A percentile compares a stretch with the other conserved stretches of the same genome.
These are phyloP conservation scores for Microctenopoma stevenorrisi DNA, from an alignment of 2,797 vertebrate species.

Conservation along the genomic window DNA sequence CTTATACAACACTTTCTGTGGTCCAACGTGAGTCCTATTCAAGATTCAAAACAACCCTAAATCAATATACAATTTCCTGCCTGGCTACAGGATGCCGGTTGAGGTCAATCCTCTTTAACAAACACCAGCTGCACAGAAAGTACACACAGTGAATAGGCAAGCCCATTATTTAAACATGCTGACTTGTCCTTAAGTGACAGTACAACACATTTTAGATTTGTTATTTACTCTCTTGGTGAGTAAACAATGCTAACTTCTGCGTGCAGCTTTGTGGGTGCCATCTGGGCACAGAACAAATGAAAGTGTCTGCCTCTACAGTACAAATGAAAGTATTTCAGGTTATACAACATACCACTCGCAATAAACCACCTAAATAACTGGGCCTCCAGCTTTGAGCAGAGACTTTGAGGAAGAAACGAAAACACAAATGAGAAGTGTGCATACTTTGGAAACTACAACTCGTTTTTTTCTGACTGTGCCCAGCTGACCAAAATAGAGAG, in stretches of 20 bases:
- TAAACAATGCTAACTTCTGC: not conserved
- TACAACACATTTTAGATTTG: not conserved
- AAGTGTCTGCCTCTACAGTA: not conserved
- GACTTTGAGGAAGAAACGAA: not conserved
- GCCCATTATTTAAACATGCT: not conserved
- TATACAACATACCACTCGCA: conserved; percentile 7
- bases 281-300: not conserved
- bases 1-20: conserved; percentile 14
- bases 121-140: conserved; percentile 41
- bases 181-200: not conserved
- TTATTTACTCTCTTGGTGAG: not conserved
- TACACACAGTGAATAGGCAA: conserved; percentile 49
- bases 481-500: conserved; percentile 65
- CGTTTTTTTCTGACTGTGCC: conserved; percentile 35
- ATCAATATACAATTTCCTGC: conserved; percentile 37
- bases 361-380: conserved; percentile 1
- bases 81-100: conserved; percentile 23
- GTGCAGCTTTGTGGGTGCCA: not conserved
- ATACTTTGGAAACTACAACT: conserved; percentile 24
- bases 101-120: conserved; percentile 55
- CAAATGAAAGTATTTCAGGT: conserved; percentile 1
- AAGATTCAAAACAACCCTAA: not conserved
- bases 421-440: conserved; percentile 8
- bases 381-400: not conserved
- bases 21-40: conserved; percentile 14